Evolutionary conservation across 2,797 vertebrate species (phyloP), one percentile per base, ranked within the genome.

Genomic region (Merluccius polli): DNA sequence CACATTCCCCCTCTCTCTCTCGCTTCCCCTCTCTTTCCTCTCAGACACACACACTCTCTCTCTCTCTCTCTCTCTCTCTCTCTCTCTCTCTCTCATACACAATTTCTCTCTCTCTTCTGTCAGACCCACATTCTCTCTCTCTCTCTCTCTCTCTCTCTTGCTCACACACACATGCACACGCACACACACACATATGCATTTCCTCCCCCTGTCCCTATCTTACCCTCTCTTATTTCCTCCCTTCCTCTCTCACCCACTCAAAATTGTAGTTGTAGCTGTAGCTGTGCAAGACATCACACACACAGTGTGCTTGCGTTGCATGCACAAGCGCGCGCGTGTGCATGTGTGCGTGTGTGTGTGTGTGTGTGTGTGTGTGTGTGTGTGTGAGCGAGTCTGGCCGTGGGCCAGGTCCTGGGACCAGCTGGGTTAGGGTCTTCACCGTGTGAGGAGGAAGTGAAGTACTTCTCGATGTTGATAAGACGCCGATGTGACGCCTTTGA

Each of bases 201-300:
- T 81, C 82, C 79, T 85, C 80, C 80, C 74, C 74, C 75, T 80
- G 83, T 81, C 87, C 75, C 71, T 72, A 82, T 81, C 79, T 82
- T 74, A 82, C 79, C 85, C 77, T 75, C 72, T 75, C 82, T 73
- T 73, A 44, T 36, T 79, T 78, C 52, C 71, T 69, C 59, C 83
- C 82, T 82, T 75, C 72, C 15, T 2, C 75, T 79, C 76, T 75
- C 36, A 74, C 11, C 71, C 72, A n/a, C 38, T 78, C 78, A 70
- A 84, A 88, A 83, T 69, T 86, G 84, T 81, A 3, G 78, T n/a
- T n/a, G n/a, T n/a, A n/a, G n/a, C n/a, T n/a, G n/a, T 32, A 72
- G 63, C 15, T 67, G 63, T 15, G 63, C 63, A 29, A 67, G 63
- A 24, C n/a, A 67, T 24, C 27, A 29, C 63, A 67, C 31, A 7